Percentiles rank a stretch among this genome's conserved stretches.
phyloP scores from a whole-genome alignment of 1,140 invertebrate genomes.

The Proales similis region DNA sequence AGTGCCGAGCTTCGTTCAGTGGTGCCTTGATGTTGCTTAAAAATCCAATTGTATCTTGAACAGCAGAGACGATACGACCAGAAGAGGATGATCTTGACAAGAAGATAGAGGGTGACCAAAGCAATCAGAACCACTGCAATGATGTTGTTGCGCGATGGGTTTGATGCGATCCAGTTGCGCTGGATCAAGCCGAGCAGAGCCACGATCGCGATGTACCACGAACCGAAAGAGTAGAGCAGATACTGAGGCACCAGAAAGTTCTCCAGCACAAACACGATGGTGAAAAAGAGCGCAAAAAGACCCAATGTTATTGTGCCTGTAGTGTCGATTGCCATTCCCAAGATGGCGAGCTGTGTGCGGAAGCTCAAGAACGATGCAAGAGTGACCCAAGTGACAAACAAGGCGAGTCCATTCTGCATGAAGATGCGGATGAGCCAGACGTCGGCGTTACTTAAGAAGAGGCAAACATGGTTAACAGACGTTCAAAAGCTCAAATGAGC shows the following conservation, averaged over 20 bases:
- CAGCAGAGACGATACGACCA: too few species aligned
- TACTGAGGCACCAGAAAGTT: constrained; percentile 43
- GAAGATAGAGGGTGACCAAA: too few species aligned
- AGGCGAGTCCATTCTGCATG: constrained; percentile 46
- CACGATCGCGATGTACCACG: constrained; percentile 44
- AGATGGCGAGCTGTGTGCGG: constrained; percentile 41
- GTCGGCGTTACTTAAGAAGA: constrained; percentile 39
- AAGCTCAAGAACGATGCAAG: constrained; percentile 46
- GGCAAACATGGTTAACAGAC: not conserved
- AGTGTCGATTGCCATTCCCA: constrained; percentile 15
- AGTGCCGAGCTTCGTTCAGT: too few species aligned
- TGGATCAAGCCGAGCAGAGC: constrained; percentile 42
- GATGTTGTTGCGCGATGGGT: constrained; percentile 28
- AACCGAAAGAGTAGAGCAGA: constrained; percentile 44
- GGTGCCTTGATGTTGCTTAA: too few species aligned
- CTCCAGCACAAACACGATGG: constrained; percentile 41
- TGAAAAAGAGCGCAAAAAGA: constrained; percentile 39
- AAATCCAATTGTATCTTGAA: too few species aligned
- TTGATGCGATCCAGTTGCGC: constrained; percentile 4
- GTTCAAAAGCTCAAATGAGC: too few species aligned
- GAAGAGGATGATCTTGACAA: too few species aligned
- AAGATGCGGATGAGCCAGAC: constrained; percentile 44
- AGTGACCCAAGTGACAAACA: constrained; percentile 46
- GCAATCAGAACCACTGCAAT: constrained; percentile 20
- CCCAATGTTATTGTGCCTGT: constrained; percentile 41